A percentile compares a stretch with the other conserved stretches of the same genome.
Conservation (phyloP, 2,113 vertebrate genomes). For the Poeciliopsis retropinna region DNA sequence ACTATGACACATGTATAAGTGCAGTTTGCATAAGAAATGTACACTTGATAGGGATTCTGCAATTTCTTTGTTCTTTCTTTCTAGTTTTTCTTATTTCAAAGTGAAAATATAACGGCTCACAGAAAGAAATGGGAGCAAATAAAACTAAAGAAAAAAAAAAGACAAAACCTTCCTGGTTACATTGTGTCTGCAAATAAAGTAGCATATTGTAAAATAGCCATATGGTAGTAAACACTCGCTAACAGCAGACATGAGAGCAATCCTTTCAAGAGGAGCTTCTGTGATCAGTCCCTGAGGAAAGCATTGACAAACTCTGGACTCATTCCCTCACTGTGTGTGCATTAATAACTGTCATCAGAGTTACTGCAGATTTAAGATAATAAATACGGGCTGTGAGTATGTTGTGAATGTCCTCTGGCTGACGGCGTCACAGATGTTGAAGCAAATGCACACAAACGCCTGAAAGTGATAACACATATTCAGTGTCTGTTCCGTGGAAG, state of each 20-base stretch:
- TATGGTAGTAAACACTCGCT: neutral
- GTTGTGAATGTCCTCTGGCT: neutral
- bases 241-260: neutral
- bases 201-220: neutral
- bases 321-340: neutral
- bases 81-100: neutral
- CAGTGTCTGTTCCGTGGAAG: constrained; percentile 11
- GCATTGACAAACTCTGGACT: neutral
- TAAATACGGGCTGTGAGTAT: neutral
- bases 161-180: neutral
- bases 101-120: neutral
- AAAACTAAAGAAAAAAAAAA: neutral
- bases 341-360: neutral
- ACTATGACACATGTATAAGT: neutral
- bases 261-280: neutral
- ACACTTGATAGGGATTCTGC: neutral
- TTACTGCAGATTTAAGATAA: neutral
- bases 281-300: neutral
- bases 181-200: neutral
- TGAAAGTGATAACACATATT: neutral
- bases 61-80: neutral
- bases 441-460: neutral
- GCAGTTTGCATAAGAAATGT: neutral
- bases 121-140: neutral
- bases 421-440: neutral